Conservation (phyloP, 2,797 vertebrate species). For the Sorex maritimensis region DNA sequence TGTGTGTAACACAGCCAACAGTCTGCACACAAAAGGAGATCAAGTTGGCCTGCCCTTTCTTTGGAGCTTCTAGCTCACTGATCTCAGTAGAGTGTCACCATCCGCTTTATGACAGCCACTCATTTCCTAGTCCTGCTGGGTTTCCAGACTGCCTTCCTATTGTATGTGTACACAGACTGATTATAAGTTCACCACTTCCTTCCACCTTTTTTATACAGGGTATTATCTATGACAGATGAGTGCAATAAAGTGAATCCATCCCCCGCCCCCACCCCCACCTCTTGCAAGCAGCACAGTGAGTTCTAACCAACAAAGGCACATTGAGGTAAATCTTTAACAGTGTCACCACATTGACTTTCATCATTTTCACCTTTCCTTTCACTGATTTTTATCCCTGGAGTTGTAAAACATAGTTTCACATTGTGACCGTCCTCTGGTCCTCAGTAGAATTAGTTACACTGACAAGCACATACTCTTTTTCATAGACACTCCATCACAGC, state of each 20-base stretch:
- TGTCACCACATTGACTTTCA: constrained; percentile 81
- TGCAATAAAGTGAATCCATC: constrained; percentile 84
- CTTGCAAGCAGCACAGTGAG: constrained; percentile 77
- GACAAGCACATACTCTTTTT: constrained; percentile 79
- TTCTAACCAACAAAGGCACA: constrained; percentile 80
- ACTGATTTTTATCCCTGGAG: constrained; percentile 85
- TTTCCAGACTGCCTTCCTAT: constrained; percentile 76
- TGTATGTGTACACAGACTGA: constrained; percentile 74
- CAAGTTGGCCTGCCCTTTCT: constrained; percentile 70
- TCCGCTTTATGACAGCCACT: constrained; percentile 12
- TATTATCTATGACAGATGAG: constrained; percentile 82
- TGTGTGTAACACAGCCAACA: constrained; percentile 43
- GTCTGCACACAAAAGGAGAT: constrained; percentile 80
- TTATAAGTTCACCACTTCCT: constrained; percentile 76
- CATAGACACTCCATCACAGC: constrained; percentile 64
- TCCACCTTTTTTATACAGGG: constrained; percentile 37
- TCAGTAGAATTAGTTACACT: constrained; percentile 73
- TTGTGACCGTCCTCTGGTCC: constrained; percentile 72
- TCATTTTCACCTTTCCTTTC: constrained; percentile 82
- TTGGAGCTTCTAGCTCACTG: constrained; percentile 62
- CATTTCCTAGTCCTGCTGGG: constrained; percentile 47
- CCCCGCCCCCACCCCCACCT: constrained; percentile 9
- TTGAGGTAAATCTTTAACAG: constrained; percentile 79
- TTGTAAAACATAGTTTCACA: constrained; percentile 81
- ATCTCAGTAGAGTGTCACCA: constrained; percentile 72